phyloP scores from a whole-genome alignment of 1,140 invertebrate species.

The Globodera ellingtonae region DNA sequence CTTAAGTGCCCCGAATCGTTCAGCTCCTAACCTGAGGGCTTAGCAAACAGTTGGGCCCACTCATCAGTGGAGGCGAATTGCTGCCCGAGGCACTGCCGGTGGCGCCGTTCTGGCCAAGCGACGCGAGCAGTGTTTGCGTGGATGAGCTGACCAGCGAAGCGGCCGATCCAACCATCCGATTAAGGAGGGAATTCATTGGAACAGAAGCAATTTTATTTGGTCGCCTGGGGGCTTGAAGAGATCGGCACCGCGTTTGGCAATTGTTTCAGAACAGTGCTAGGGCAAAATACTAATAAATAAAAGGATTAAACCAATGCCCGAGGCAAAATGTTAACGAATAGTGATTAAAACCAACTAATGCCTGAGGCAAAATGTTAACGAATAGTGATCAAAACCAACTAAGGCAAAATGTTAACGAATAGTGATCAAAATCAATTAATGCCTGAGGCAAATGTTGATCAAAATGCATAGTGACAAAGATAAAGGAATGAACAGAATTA shows the following conservation, averaged over 20 bases:
- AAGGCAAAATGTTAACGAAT: too few species aligned
- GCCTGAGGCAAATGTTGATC: too few species aligned
- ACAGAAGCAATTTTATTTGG: background rate
- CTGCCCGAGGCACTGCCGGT: conserved; percentile 2
- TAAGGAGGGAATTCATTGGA: conserved; percentile 18
- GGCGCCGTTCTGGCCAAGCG: background rate
- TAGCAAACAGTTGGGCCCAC: conserved; percentile 20
- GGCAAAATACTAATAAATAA: background rate
- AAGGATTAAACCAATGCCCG: conserved; percentile 10
- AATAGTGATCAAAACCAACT: too few species aligned
- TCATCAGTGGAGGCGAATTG: conserved; percentile 23
- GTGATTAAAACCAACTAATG: background rate
- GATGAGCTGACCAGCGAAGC: conserved; percentile 22
- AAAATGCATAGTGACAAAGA: too few species aligned
- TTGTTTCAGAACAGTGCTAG: too few species aligned
- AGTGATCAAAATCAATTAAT: too few species aligned
- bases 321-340: background rate
- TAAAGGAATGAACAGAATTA: too few species aligned
- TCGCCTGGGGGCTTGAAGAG: background rate
- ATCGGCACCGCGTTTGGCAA: background rate
- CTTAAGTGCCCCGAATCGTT: background rate
- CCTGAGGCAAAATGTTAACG: conserved; percentile 4
- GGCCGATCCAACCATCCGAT: conserved; percentile 26
- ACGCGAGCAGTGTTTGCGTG: conserved; percentile 19
- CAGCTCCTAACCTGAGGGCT: conserved; percentile 14